phyloP scores from a whole-genome alignment of 2,113 vertebrate species.

The Narcine bancroftii region DNA sequence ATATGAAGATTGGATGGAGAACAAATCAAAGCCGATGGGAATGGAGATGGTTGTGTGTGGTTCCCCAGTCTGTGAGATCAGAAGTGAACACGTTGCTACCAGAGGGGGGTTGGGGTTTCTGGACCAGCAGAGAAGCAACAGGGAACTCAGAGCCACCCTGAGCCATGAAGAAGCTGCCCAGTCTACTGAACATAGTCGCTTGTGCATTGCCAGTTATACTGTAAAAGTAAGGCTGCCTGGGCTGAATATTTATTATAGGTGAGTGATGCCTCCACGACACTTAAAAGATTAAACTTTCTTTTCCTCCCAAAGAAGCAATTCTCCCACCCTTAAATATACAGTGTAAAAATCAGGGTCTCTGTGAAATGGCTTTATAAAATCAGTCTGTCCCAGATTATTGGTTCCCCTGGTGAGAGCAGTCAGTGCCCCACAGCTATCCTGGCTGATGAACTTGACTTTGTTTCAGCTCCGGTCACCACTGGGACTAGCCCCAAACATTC shows the following conservation, averaged over 20 bases:
- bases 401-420: not conserved
- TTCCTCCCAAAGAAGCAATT: not conserved
- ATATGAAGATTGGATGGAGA: not conserved
- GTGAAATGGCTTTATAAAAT: not conserved
- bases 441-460: not conserved
- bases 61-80: not conserved
- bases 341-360: not conserved
- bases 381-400: not conserved
- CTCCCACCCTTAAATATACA: not conserved
- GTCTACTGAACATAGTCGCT: not conserved
- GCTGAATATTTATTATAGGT: not conserved
- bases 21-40: not conserved
- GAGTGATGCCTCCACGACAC: not conserved
- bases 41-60: not conserved
- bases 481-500: too few species aligned
- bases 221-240: not conserved
- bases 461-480: not conserved
- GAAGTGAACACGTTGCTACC: not conserved
- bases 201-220: not conserved
- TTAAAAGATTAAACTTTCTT: conserved; percentile 14
- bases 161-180: not conserved
- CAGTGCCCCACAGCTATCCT: not conserved
- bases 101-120: not conserved
- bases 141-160: not conserved
- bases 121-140: not conserved